Evolutionary conservation across 2,888 invertebrate genomes (phyloP).

Genomic region (Embidobia sp.): DNA sequence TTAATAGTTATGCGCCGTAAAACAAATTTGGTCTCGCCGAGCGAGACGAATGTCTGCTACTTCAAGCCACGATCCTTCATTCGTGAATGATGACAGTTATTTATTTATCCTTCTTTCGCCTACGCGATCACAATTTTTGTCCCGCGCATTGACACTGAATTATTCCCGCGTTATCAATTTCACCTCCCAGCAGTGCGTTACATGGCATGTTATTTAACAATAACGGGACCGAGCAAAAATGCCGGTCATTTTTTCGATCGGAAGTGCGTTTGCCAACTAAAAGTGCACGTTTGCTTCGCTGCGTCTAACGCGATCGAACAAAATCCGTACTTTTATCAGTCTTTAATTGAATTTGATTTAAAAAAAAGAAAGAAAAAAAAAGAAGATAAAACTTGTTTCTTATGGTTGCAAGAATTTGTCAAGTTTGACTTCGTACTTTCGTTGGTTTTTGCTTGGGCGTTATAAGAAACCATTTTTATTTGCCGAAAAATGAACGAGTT

Average conservation of each 20-base stretch:
- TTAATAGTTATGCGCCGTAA: slow-evolving; percentile 34
- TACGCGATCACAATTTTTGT: slow-evolving; percentile 23
- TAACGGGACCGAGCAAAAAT: slow-evolving; percentile 9
- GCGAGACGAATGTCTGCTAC: slow-evolving; percentile 37
- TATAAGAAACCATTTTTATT: too few species aligned
- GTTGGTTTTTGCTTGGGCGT: too few species aligned
- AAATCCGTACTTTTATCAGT: too few species aligned
- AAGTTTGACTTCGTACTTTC: too few species aligned
- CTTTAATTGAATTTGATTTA: too few species aligned
- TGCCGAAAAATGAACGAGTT: too few species aligned
- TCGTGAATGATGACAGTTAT: slow-evolving; percentile 46
- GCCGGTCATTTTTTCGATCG: not conserved
- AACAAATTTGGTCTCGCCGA: slow-evolving; percentile 25
- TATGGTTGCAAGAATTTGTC: too few species aligned
- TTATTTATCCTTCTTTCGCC: slow-evolving; percentile 40
- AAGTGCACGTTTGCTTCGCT: not conserved
- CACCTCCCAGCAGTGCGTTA: not conserved
- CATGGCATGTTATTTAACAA: slow-evolving; percentile 6
- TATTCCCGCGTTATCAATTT: slow-evolving; percentile 36
- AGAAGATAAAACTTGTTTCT: too few species aligned
- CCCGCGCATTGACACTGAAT: slow-evolving; percentile 22
- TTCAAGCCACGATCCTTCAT: slow-evolving; percentile 35
- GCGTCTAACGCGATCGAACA: too few species aligned
- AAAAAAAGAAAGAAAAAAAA: not conserved
- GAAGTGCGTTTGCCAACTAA: not conserved